Conservation (phyloP, 2,797 vertebrate genomes). For the Triplophysa yarkandensis region DNA sequence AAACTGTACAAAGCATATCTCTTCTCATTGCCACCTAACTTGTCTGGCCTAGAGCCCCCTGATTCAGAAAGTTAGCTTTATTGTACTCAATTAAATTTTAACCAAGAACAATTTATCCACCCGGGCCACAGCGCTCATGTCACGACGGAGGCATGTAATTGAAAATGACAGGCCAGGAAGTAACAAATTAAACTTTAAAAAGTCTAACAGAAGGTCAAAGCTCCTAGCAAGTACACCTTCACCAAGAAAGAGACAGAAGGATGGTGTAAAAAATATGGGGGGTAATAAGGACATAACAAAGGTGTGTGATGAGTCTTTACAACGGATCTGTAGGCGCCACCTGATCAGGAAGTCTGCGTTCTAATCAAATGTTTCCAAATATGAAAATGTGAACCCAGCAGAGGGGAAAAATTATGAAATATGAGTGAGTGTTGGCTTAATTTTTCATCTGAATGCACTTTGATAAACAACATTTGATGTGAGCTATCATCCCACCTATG, state of each 20-base stretch:
- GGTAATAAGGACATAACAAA: not conserved
- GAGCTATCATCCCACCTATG: not conserved
- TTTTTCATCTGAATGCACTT: not conserved
- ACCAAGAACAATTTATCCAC: conserved; percentile 69
- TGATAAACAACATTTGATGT: not conserved
- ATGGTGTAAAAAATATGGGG: not conserved
- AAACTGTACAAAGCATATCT: conserved; percentile 41
- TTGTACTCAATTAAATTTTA: conserved; percentile 76
- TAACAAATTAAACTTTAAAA: conserved; percentile 78
- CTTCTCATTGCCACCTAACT: conserved; percentile 40
- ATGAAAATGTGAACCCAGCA: conserved; percentile 6
- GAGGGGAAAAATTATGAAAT: not conserved
- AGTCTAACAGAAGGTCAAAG: conserved; percentile 50
- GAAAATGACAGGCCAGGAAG: conserved; percentile 69
- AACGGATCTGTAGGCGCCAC: not conserved
- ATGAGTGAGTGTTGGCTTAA: not conserved
- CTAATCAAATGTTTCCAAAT: conserved; percentile 35
- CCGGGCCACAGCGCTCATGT: conserved; percentile 49
- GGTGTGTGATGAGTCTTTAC: not conserved
- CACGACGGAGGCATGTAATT: conserved; percentile 65
- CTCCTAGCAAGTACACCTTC: conserved; percentile 6
- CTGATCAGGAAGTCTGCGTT: conserved; percentile 26
- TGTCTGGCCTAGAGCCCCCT: conserved; percentile 41
- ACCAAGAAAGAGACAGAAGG: not conserved
- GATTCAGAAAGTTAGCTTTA: conserved; percentile 69